Evolutionary conservation across 1,140 invertebrate species (phyloP).

Genomic region (Halictus rubicundus): DNA sequence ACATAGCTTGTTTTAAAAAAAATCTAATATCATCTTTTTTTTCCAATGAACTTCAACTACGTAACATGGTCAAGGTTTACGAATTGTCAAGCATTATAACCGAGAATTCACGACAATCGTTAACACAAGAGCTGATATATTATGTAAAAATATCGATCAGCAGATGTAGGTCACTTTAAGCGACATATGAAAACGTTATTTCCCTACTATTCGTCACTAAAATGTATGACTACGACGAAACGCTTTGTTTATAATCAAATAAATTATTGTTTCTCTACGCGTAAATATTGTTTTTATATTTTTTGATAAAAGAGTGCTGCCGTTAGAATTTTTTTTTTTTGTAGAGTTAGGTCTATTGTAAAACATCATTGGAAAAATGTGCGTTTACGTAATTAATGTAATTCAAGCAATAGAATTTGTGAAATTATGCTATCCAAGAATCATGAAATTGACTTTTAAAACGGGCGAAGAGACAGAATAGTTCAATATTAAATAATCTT

Average conservation of each 20-base stretch:
- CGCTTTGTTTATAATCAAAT: neutral
- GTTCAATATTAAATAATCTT: no score
- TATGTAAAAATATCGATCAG: conserved; percentile 46
- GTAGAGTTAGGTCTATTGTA: neutral
- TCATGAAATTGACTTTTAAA: no score
- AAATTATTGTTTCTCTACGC: neutral
- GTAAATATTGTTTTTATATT: neutral
- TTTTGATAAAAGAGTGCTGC: no score
- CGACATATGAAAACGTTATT: conserved; percentile 6
- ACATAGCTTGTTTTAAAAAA: neutral
- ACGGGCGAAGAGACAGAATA: no score
- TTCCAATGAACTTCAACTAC: neutral
- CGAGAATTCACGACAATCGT: conserved; percentile 17
- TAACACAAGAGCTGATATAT: conserved; percentile 30
- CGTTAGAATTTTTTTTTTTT: neutral
- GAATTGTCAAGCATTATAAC: conserved; percentile 8
- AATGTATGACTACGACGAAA: neutral
- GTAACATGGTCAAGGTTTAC: conserved; percentile 19
- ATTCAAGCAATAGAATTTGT: no score
- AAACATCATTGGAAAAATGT: neutral
- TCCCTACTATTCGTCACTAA: neutral
- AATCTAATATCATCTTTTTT: neutral
- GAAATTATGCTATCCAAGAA: no score
- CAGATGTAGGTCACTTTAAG: conserved; percentile 40
- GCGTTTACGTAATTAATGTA: no score